These are phyloP conservation scores for Phaethornis superciliosus DNA, from an alignment of 2,113 vertebrate species.

Conservation along the genomic window DNA sequence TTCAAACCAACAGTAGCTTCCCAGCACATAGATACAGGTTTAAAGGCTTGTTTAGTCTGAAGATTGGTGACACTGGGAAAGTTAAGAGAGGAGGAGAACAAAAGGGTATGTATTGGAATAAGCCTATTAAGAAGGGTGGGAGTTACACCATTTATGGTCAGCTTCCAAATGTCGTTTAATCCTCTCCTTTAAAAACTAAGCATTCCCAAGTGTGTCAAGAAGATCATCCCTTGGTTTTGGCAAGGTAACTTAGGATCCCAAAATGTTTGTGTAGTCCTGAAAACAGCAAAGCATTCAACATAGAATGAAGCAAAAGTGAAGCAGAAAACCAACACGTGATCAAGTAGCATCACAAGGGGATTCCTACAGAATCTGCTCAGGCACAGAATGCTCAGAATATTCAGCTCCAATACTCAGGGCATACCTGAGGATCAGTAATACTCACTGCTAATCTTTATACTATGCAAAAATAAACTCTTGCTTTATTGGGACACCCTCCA, in stretches of 20 bases:
- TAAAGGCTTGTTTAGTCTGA: neutral
- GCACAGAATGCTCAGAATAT: neutral
- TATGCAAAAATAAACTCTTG: neutral
- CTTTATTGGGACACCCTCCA: neutral
- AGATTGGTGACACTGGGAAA: neutral
- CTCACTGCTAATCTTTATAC: neutral
- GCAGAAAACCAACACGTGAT: neutral
- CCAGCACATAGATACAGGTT: neutral
- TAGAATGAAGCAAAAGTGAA: neutral
- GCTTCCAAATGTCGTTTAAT: neutral
- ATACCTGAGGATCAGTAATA: neutral
- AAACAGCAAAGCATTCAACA: neutral
- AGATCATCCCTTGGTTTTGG: neutral
- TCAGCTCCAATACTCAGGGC: neutral
- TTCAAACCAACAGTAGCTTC: neutral
- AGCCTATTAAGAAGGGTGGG: neutral
- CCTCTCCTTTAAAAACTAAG: neutral
- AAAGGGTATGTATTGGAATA: neutral
- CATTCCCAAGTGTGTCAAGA: neutral
- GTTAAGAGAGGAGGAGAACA: neutral
- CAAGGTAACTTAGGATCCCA: neutral
- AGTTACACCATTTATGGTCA: neutral
- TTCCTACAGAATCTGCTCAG: neutral
- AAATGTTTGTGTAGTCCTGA: neutral
- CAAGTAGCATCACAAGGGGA: neutral